These are phyloP conservation scores for Ophonus ardosiacus DNA, from an alignment of 2,888 invertebrate genomes.

Conservation along the genomic window DNA sequence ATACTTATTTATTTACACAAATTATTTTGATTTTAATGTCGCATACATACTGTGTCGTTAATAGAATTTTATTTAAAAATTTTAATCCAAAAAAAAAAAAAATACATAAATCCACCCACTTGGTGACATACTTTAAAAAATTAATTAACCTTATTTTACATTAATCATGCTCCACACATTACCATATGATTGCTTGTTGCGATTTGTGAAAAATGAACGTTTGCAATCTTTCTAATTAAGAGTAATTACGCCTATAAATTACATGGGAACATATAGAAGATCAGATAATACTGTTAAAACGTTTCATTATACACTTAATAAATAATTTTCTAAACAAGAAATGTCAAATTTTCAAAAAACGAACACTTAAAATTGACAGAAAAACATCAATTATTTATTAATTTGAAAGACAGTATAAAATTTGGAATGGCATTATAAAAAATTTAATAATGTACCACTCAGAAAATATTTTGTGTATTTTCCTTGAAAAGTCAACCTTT, in stretches of 20 bases:
- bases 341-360: not conserved
- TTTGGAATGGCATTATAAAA: too few relatives aligned
- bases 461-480: too few relatives aligned
- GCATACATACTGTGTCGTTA: conserved; percentile 11
- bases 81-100: conserved; percentile 13
- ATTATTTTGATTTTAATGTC: not conserved
- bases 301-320: not conserved
- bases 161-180: conserved; percentile 1
- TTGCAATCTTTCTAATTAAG: conserved; percentile 39
- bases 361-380: not conserved
- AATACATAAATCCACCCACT: not conserved
- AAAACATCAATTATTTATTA: not conserved
- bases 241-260: conserved; percentile 18
- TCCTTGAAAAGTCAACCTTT: too few relatives aligned
- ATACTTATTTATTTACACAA: not conserved
- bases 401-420: too few relatives aligned
- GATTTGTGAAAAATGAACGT: conserved; percentile 2
- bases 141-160: conserved; percentile 10
- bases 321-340: not conserved
- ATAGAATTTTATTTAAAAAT: conserved; percentile 24
- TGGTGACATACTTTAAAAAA: not conserved
- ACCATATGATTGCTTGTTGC: not conserved
- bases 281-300: not conserved
- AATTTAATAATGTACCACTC: too few relatives aligned
- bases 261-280: not conserved